phyloP scores from a whole-genome alignment of 2,113 vertebrate genomes.

The Paramisgurnus dabryanus region DNA sequence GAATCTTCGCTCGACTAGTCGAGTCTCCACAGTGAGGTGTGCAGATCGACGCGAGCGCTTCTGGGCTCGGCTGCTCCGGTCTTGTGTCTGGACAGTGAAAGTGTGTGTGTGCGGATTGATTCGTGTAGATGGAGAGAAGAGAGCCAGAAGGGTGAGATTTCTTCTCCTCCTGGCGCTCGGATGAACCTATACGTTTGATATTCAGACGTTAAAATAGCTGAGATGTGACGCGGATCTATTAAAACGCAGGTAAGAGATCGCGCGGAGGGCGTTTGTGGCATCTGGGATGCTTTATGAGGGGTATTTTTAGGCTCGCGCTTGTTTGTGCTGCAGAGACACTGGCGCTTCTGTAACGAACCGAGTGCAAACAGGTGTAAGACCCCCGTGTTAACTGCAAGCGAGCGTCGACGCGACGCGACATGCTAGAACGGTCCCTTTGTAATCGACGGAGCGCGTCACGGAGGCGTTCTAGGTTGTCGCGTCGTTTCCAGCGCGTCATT shows the following conservation, averaged over 20 bases:
- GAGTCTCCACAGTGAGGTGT: too few species aligned
- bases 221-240: constrained; percentile 7
- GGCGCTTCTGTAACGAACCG: constrained; percentile 8
- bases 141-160: constrained; percentile 24
- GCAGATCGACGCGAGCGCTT: not conserved
- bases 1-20: too few species aligned
- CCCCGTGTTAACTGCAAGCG: not conserved
- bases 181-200: constrained; percentile 12
- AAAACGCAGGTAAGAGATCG: constrained; percentile 7
- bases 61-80: constrained; percentile 12
- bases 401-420: constrained; percentile 30
- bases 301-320: constrained; percentile 22
- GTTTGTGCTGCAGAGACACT: constrained; percentile 33
- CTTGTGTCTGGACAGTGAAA: not conserved
- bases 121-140: constrained; percentile 21
- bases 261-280: not conserved
- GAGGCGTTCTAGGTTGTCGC: not conserved
- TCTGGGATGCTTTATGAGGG: not conserved
- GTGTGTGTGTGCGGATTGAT: constrained; percentile 16
- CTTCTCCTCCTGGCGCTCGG: constrained; percentile 21
- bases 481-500: not conserved
- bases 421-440: not conserved
- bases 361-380: constrained; percentile 41
- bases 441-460: not conserved
- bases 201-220: constrained; percentile 1